Conservation (phyloP, 2,113 vertebrate species). For the Ceyx cyanopectus region DNA sequence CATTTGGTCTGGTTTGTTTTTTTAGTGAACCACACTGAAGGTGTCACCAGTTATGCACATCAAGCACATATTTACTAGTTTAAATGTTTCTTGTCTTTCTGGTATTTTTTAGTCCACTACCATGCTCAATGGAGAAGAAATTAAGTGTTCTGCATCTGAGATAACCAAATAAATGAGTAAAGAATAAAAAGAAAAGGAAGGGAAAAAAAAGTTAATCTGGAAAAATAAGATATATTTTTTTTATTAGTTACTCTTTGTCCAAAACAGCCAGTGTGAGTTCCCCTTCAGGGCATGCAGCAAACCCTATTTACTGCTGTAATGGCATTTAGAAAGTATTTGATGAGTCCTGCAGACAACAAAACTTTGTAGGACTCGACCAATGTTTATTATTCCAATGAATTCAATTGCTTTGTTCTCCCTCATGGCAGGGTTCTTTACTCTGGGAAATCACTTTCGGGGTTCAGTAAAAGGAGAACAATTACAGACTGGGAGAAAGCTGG, state of each 20-base stretch:
- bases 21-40: constrained; percentile 3
- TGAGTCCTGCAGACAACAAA: neutral
- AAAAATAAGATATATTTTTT: neutral
- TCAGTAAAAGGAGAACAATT: neutral
- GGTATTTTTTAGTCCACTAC: neutral
- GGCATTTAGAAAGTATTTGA: neutral
- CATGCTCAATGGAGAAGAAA: neutral
- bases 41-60: neutral
- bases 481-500: neutral
- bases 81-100: neutral
- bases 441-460: neutral
- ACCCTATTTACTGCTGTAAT: neutral
- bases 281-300: neutral
- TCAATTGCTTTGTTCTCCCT: neutral
- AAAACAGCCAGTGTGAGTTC: neutral
- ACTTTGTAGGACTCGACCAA: neutral
- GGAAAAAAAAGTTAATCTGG: neutral
- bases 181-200: neutral
- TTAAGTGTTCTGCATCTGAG: neutral
- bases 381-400: neutral
- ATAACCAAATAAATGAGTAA: neutral
- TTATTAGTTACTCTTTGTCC: neutral
- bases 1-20: neutral
- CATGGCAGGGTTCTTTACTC: neutral
- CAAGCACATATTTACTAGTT: constrained; percentile 2